These are phyloP conservation scores for Brachypteracias leptosomus DNA, from an alignment of 2,113 vertebrate genomes.

Conservation along the genomic window DNA sequence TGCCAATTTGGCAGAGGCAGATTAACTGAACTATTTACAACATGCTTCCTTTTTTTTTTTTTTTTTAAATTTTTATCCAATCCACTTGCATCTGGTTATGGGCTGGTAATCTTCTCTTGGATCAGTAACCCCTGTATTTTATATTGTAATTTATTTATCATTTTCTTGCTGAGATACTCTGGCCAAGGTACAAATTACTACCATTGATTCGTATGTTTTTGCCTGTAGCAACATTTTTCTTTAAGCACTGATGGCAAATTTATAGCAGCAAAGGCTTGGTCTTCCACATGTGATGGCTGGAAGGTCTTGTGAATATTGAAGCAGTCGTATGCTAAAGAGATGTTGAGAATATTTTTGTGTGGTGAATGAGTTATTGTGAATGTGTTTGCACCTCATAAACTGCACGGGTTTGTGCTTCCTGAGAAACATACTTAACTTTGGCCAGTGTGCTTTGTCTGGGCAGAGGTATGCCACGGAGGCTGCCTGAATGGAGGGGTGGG, in stretches of 20 bases:
- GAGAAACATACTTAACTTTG: neutral
- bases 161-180: constrained; percentile 24
- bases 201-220: neutral
- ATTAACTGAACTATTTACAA: neutral
- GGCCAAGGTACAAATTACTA: constrained; percentile 1
- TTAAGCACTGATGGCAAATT: neutral
- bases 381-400: neutral
- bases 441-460: neutral
- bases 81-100: neutral
- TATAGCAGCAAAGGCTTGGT: neutral
- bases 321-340: neutral
- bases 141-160: neutral
- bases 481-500: neutral
- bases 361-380: neutral
- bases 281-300: neutral
- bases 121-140: neutral
- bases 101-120: neutral
- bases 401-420: neutral
- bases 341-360: neutral
- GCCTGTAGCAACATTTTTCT: neutral
- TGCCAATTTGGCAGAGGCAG: neutral
- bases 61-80: neutral
- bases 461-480: neutral
- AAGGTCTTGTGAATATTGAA: neutral
- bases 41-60: neutral